Base-by-base conservation (phyloP, 1,140 invertebrate genomes). In the Streblospio benedicti region DNA sequence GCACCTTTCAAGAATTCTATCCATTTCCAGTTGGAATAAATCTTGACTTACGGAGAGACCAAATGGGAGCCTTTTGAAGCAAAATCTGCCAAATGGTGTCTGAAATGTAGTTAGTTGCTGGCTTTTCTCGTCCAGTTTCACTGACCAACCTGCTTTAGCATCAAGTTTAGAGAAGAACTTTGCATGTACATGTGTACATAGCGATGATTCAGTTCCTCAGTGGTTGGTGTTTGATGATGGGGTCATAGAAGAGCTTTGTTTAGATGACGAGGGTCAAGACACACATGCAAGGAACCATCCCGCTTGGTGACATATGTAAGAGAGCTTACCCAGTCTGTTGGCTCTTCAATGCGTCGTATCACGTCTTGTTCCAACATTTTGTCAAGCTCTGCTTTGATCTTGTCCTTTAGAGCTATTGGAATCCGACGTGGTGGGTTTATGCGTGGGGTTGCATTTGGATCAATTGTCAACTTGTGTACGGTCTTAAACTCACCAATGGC, bases 21-120 rank as follows among this genome's bases (percentile, higher is more conserved):
- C 38, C 51, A 70, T 69, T 27, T 54, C 27, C 54, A 62, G 61
- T 56, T 76, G 70, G 64, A 77, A 80, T 1, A 71, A 60, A 57
- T 75, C 74, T 6, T 43, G 44, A 31, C 28, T 50, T 9, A 65
- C 58, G 12, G 28, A 38, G 2, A 57, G 20, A 6, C 67, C 61
- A 53, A 65, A 67, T 30, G 65, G 65, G 23, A 65, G 47, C 28
- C 65, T 12, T 18, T 18, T 4, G 50, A 52, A 66, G 47, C 64
- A 31, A 27, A 47, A 64, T 4, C 65, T 20, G 1, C 67, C 67
- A 57, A 64, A 66, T 12, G 56, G 62, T n/a, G 65, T 66, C n/a
- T 33, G 20, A 38, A 58, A 61, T 14, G 67, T 68, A 6, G 64
- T 69, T n/a, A 71, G 27, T 30, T 55, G 23, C 57, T 62, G 62